phyloP scores from a whole-genome alignment of 2,797 vertebrate species.

The Scleropages formosus region DNA sequence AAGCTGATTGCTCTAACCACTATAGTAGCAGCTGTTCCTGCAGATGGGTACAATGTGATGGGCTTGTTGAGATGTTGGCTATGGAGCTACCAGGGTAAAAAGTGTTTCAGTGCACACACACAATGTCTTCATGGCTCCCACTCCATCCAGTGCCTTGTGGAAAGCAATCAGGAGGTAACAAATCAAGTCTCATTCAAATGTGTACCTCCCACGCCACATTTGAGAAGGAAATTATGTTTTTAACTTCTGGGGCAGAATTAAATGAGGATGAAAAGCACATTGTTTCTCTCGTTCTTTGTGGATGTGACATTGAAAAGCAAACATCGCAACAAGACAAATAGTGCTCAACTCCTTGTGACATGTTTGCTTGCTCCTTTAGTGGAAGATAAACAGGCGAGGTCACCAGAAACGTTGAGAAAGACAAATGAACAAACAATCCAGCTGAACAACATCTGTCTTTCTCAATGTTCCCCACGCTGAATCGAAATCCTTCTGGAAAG shows the following conservation, averaged over 20 bases:
- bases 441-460: background rate
- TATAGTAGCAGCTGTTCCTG: no score
- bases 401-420: background rate
- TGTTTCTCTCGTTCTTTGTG: slow-evolving; percentile 8
- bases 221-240: background rate
- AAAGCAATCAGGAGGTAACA: slow-evolving; percentile 9
- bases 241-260: background rate
- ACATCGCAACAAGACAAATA: background rate
- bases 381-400: background rate
- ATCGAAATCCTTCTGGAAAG: background rate
- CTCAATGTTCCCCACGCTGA: background rate
- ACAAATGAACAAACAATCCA: background rate
- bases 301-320: background rate
- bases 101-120: background rate
- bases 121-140: background rate
- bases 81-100: background rate
- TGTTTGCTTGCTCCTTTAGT: background rate
- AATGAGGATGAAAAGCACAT: background rate
- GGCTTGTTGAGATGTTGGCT: background rate
- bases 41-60: background rate
- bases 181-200: background rate
- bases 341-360: background rate
- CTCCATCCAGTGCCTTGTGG: background rate
- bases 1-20: no score
- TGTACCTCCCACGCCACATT: background rate